Evolutionary conservation across 37 sponge, comb jelly and placozoan genomes (phyloP), one percentile per base, ranked within the genome.

Genomic region (Sycon ciliatum): DNA sequence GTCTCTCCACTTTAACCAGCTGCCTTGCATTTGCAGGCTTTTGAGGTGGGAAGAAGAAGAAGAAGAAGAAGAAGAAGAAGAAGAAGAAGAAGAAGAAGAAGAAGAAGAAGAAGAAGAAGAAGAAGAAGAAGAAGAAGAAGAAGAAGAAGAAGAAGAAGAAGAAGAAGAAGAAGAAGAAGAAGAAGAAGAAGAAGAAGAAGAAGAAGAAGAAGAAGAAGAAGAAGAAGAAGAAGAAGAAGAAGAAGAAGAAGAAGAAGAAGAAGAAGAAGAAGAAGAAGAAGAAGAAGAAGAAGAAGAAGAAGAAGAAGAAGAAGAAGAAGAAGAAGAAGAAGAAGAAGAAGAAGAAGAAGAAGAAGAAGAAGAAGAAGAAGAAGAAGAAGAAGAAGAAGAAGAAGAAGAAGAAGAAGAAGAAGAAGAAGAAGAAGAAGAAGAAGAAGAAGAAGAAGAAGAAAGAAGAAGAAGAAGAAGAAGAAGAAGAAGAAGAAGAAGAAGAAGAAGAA

Each of bases 1-100:
- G n/a, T n/a, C n/a, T n/a, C n/a, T n/a, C n/a, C n/a, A n/a, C n/a
- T n/a, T n/a, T n/a, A n/a, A n/a, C n/a, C n/a, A n/a, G n/a, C n/a
- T n/a, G n/a, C n/a, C n/a, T n/a, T n/a, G n/a, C n/a, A n/a, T n/a
- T n/a, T n/a, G n/a, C n/a, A n/a, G n/a, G n/a, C n/a, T n/a, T n/a
- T n/a, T n/a, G n/a, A n/a, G n/a, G n/a, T n/a, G n/a, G 52, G 52
- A 18, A 18, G 16, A 46, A 46, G 52, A 46, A 46, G 52, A 46
- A 46, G 52, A 46, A 46, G 52, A 46, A 46, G 52, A 46, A 46
- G 52, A 46, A 46, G 52, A 46, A 46, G 52, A 46, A 46, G 52
- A 46, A 46, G 52, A 46, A 46, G 52, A 46, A 46, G 52, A 46
- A 46, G 52, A 46, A 46, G 52, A 46, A 46, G 52, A 46, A 46